Evolutionary conservation across 2,797 vertebrate species (phyloP).

Genomic region (Sebastes steindachneri): DNA sequence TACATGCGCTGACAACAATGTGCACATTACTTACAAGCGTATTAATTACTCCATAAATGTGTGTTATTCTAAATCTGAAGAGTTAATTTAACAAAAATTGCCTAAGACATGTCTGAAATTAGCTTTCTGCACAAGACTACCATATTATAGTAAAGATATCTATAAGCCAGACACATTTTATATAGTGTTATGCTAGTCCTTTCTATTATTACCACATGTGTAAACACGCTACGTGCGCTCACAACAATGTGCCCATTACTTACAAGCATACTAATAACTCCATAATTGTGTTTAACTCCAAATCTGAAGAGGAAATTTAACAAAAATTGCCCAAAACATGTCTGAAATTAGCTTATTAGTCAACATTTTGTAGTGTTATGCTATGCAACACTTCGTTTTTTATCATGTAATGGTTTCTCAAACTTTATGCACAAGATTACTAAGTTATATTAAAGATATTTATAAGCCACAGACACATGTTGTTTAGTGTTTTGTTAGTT

Average conservation of each 20-base stretch:
- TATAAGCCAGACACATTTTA: too few relatives aligned
- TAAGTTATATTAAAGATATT: not conserved
- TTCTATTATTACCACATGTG: too few relatives aligned
- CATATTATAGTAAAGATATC: not conserved
- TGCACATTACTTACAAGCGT: not conserved
- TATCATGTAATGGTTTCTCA: too few relatives aligned
- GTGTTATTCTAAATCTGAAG: not conserved
- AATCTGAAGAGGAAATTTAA: not conserved
- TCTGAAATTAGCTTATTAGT: too few relatives aligned
- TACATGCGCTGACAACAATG: not conserved
- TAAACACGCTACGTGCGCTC: conserved; percentile 17
- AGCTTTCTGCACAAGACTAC: not conserved
- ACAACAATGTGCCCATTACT: not conserved
- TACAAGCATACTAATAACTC: fast-evolving
- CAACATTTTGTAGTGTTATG: too few relatives aligned
- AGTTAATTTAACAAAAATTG: too few relatives aligned
- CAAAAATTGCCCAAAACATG: too few relatives aligned
- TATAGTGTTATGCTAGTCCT: not conserved
- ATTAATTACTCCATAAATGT: fast-evolving
- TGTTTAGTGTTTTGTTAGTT: not conserved
- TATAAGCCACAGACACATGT: too few relatives aligned
- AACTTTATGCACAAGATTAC: not conserved
- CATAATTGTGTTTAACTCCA: fast-evolving
- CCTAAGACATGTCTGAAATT: too few relatives aligned
- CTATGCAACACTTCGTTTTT: too few relatives aligned